phyloP scores from a whole-genome alignment of 2,113 vertebrate species.

The Acinonyx jubatus region DNA sequence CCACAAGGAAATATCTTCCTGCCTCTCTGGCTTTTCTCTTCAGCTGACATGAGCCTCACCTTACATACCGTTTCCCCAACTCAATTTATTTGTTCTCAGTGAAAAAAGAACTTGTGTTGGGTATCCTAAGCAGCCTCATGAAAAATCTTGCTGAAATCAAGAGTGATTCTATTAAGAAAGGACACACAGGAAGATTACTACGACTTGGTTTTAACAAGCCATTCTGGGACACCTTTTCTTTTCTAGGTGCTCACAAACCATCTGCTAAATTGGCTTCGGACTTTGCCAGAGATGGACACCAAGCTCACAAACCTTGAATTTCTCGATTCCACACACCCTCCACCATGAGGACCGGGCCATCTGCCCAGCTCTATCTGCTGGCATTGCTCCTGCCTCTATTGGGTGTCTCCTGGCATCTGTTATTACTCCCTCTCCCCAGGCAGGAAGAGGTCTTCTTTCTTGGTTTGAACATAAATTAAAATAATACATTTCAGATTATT shows the following conservation, averaged over 20 bases:
- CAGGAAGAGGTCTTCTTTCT: conserved; percentile 34
- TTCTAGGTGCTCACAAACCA: conserved; percentile 34
- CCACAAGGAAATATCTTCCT: background rate
- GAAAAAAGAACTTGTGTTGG: background rate
- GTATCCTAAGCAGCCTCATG: conserved; percentile 6
- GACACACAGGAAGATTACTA: background rate
- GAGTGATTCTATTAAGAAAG: background rate
- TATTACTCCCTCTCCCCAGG: conserved; percentile 10
- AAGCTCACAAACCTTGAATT: conserved; percentile 39
- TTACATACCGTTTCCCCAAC: background rate
- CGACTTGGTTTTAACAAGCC: conserved; percentile 23
- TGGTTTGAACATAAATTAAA: conserved; percentile 56
- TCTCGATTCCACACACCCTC: conserved; percentile 30
- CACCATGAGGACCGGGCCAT: conserved; percentile 44
- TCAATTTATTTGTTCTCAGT: conserved; percentile 15
- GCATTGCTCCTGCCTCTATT: conserved; percentile 13
- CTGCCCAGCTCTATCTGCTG: conserved; percentile 50
- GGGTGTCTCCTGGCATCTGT: conserved; percentile 64
- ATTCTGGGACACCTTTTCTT: background rate
- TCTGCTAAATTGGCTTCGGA: conserved; percentile 60
- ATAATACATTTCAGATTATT: conserved; percentile 55
- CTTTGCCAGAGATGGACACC: conserved; percentile 41
- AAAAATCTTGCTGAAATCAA: conserved; percentile 42
- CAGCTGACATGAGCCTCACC: background rate
- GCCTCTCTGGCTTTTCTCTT: background rate